These are phyloP conservation scores for Phoxinus phoxinus DNA, from an alignment of 2,113 vertebrate genomes.

Conservation along the genomic window DNA sequence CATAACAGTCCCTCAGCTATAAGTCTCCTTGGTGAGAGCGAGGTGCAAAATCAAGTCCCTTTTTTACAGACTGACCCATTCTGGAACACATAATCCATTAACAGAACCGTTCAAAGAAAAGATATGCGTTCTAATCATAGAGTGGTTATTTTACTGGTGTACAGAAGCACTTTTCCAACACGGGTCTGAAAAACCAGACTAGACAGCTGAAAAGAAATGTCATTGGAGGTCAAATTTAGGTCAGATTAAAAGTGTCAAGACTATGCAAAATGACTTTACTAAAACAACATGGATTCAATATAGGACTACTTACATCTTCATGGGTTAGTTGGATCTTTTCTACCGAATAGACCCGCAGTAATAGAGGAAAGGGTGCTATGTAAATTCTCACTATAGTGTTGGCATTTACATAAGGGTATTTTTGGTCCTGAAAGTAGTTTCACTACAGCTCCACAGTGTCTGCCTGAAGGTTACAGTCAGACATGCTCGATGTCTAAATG, in stretches of 20 bases:
- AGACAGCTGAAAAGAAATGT: neutral
- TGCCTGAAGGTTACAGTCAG: neutral
- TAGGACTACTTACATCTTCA: neutral
- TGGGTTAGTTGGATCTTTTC: neutral
- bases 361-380: neutral
- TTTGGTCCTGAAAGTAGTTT: slow-evolving; percentile 1
- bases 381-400: neutral
- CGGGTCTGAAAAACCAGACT: neutral
- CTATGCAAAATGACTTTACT: neutral
- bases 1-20: neutral
- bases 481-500: neutral
- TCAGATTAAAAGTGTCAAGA: neutral
- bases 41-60: neutral
- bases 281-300: neutral
- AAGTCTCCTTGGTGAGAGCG: neutral
- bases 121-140: neutral
- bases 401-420: neutral
- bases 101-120: neutral
- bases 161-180: neutral
- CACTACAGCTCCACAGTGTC: neutral
- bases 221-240: neutral
- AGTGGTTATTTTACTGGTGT: neutral
- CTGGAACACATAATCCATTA: neutral
- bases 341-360: neutral
- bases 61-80: neutral